These are phyloP conservation scores for Lasioglossum malachurum DNA, from an alignment of 2,888 invertebrate genomes.

Conservation along the genomic window DNA sequence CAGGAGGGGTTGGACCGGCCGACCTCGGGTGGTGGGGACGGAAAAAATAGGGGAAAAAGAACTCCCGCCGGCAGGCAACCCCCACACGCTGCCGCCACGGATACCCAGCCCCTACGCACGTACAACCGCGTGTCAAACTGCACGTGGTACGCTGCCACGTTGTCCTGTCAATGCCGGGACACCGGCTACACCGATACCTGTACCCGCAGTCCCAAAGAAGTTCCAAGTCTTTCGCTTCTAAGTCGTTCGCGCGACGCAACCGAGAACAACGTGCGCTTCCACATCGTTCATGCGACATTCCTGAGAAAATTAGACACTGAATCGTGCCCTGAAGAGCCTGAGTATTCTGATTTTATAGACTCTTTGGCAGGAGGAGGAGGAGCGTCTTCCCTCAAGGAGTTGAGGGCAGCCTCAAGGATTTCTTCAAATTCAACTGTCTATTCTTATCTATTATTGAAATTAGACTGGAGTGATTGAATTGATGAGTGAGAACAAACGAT, in stretches of 20 bases:
- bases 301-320: not conserved
- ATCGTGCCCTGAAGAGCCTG: not conserved
- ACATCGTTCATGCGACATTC: not conserved
- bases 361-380: no score
- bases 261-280: not conserved
- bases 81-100: constrained; percentile 66
- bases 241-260: no score
- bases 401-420: not conserved
- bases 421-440: not conserved
- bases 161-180: constrained; percentile 64
- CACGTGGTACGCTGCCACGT: constrained; percentile 84
- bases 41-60: constrained; percentile 84
- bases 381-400: no score
- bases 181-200: not conserved
- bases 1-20: constrained; percentile 75
- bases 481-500: not conserved
- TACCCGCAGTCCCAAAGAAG: not conserved
- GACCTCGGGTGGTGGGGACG: constrained; percentile 76
- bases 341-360: not conserved
- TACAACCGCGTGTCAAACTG: constrained; percentile 84
- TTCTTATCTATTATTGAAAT: not conserved
- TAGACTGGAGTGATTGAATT: not conserved
- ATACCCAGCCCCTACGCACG: constrained; percentile 81
- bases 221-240: not conserved
- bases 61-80: constrained; percentile 75